A percentile compares a stretch with the other conserved stretches of the same genome.
These are phyloP conservation scores for Ceratosolen solmsi DNA, from an alignment of 1,140 invertebrate genomes.

Conservation along the genomic window DNA sequence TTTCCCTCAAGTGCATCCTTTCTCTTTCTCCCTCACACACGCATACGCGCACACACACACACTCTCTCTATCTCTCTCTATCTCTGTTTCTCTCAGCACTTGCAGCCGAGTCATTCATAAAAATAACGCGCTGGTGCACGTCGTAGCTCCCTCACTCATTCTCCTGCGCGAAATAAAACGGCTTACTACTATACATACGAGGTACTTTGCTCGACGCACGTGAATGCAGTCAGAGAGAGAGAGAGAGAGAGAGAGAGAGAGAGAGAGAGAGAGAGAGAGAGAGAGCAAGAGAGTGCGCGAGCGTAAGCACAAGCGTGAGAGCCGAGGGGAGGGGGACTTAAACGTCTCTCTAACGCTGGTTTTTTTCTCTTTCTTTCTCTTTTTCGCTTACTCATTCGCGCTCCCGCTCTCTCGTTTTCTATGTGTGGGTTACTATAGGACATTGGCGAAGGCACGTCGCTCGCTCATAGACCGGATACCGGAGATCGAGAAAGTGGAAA, in stretches of 20 bases:
- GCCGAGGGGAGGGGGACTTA: not conserved
- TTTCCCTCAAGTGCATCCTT: constrained; percentile 30
- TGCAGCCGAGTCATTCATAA: constrained; percentile 64
- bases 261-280: not conserved
- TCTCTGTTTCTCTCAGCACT: not conserved
- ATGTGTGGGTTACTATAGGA: not conserved
- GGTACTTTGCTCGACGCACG: not conserved
- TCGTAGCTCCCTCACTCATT: constrained; percentile 13
- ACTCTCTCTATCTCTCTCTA: no score
- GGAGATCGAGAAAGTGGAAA: constrained; percentile 52
- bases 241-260: not conserved
- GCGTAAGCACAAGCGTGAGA: not conserved
- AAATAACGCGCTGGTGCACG: constrained; percentile 59
- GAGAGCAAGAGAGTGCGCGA: not conserved
- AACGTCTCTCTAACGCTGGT: not conserved
- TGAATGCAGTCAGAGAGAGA: not conserved
- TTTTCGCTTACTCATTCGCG: not conserved
- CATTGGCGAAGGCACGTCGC: not conserved
- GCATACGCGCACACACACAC: no score
- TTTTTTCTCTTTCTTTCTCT: constrained; percentile 6
- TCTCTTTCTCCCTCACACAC: constrained; percentile 32
- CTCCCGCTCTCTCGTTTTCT: not conserved
- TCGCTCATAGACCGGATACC: no score
- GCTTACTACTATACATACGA: not conserved
- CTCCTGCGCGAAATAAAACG: constrained; percentile 17